These are phyloP conservation scores for Dryococelus australis DNA, from an alignment of 2,888 invertebrate species.

Conservation along the genomic window DNA sequence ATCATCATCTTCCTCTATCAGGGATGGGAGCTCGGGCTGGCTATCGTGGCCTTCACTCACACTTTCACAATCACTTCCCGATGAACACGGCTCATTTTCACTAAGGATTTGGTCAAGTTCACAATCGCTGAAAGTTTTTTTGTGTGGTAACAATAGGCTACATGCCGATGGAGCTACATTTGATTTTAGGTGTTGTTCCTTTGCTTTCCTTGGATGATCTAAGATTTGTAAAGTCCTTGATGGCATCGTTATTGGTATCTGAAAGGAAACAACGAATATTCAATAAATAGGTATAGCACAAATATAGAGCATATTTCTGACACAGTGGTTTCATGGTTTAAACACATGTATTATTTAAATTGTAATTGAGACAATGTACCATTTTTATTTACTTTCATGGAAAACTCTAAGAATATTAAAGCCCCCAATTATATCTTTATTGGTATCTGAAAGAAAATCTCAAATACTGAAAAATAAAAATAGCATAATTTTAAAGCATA, in stretches of 20 bases:
- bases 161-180: not conserved
- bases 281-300: not conserved
- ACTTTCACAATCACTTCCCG: conserved; percentile 25
- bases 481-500: not conserved
- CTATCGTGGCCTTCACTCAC: not conserved
- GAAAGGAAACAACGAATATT: no score
- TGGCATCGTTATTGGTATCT: not conserved
- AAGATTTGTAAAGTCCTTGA: no score
- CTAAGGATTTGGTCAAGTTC: not conserved
- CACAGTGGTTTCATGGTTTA: not conserved
- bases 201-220: not conserved
- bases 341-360: not conserved
- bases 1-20: not conserved
- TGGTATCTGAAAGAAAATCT: no score
- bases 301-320: no score
- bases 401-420: no score
- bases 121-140: not conserved
- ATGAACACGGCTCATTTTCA: not conserved
- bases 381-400: no score
- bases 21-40: not conserved
- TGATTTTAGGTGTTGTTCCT: not conserved
- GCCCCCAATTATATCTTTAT: no score
- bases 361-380: no score
- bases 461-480: no score
- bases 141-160: not conserved